phyloP scores from a whole-genome alignment of 2,113 vertebrate genomes.

The Sander vitreus region DNA sequence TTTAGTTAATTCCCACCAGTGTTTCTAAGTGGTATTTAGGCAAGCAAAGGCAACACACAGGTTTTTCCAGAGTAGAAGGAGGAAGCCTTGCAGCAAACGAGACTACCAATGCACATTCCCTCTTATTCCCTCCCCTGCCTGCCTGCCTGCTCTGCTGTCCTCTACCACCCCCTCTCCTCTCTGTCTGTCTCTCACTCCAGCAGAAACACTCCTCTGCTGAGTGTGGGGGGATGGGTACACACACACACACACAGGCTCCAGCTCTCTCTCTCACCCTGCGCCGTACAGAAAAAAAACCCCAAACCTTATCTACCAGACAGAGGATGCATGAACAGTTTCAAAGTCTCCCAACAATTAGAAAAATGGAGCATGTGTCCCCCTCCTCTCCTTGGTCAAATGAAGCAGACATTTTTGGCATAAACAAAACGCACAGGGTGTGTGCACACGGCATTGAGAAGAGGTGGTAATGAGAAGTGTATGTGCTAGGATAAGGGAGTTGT shows the following conservation, averaged over 20 bases:
- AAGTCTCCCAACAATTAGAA: conserved; percentile 65
- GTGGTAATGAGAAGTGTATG: conserved; percentile 64
- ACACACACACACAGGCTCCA: conserved; percentile 59
- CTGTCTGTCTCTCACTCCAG: conserved; percentile 81
- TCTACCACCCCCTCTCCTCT: conserved; percentile 75
- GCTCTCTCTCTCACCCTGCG: conserved; percentile 64
- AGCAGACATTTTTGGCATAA: conserved; percentile 65
- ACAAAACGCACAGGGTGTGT: conserved; percentile 57
- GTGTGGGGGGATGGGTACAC: conserved; percentile 86
- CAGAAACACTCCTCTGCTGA: conserved; percentile 84
- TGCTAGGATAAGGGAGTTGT: not conserved
- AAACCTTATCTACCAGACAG: conserved; percentile 70
- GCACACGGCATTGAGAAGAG: conserved; percentile 43
- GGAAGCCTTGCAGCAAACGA: conserved; percentile 82
- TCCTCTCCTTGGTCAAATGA: conserved; percentile 49
- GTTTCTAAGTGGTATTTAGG: conserved; percentile 46
- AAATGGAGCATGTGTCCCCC: conserved; percentile 33
- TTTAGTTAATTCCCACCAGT: conserved; percentile 24
- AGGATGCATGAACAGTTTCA: conserved; percentile 69
- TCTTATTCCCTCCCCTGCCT: conserved; percentile 75
- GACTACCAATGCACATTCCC: conserved; percentile 83
- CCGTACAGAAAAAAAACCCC: conserved; percentile 41
- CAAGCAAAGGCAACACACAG: conserved; percentile 60
- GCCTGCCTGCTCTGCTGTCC: conserved; percentile 57
- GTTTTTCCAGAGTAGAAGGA: conserved; percentile 77